Evolutionary conservation across 2,113 vertebrate genomes (phyloP).

Genomic region (Urocynchramus pylzowi): DNA sequence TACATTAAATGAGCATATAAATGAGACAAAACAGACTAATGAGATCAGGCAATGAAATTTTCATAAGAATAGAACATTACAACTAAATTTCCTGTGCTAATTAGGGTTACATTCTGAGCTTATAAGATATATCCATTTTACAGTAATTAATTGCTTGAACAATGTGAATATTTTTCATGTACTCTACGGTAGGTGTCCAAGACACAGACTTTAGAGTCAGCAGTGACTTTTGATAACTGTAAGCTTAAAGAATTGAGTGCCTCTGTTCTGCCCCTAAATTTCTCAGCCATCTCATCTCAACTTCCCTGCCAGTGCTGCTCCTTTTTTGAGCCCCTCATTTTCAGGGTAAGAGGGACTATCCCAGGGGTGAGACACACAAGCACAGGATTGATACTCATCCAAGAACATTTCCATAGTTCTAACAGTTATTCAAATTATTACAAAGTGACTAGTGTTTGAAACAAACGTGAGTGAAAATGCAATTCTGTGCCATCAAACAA

Average conservation of each 20-base stretch:
- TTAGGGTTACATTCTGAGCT: background rate
- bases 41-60: background rate
- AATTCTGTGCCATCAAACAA: background rate
- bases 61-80: background rate
- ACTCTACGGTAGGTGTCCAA: background rate
- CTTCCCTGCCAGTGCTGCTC: background rate
- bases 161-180: background rate
- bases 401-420: background rate
- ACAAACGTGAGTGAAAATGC: background rate
- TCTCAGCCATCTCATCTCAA: background rate
- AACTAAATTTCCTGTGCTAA: background rate
- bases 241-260: background rate
- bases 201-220: background rate
- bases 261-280: background rate
- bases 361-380: background rate
- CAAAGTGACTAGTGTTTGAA: background rate
- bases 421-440: background rate
- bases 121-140: background rate
- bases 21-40: background rate
- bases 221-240: background rate
- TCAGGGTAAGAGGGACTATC: background rate
- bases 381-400: rapidly evolving
- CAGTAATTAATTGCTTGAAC: background rate
- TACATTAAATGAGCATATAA: background rate
- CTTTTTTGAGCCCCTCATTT: background rate